These are phyloP conservation scores for Aromia moschata DNA, from an alignment of 2,888 invertebrate species.

Conservation along the genomic window DNA sequence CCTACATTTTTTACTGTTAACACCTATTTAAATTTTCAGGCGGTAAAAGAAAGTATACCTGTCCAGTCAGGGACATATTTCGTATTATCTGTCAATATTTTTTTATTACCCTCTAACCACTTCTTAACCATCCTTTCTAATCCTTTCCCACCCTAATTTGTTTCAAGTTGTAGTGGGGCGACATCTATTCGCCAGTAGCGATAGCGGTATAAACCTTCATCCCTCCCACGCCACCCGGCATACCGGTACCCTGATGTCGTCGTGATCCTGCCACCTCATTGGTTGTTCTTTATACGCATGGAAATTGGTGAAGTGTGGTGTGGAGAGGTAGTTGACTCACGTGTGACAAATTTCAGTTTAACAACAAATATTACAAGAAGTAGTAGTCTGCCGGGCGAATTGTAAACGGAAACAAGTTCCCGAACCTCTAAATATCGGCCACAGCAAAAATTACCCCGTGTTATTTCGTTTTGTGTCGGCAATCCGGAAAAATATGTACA, in stretches of 20 bases:
- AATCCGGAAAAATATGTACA: slow-evolving; percentile 42
- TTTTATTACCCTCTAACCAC: too few relatives aligned
- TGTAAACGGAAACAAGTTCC: slow-evolving; percentile 20
- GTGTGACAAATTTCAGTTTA: slow-evolving; percentile 46
- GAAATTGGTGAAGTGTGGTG: slow-evolving; percentile 32
- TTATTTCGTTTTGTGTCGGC: slow-evolving; percentile 21
- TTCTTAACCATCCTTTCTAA: too few relatives aligned
- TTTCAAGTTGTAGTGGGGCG: too few relatives aligned
- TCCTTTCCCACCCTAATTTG: too few relatives aligned
- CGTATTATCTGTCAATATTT: too few relatives aligned
- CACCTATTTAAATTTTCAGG: too few relatives aligned
- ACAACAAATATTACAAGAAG: slow-evolving; percentile 37
- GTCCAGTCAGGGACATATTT: too few relatives aligned
- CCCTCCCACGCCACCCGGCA: background rate
- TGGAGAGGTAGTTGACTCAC: slow-evolving; percentile 47
- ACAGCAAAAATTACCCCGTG: slow-evolving; percentile 18
- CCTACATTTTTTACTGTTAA: too few relatives aligned
- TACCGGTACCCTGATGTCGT: background rate
- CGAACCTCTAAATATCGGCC: slow-evolving; percentile 19
- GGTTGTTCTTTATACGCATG: too few relatives aligned
- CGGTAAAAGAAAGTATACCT: too few relatives aligned
- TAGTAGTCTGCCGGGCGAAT: slow-evolving; percentile 5
- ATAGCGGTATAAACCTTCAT: background rate
- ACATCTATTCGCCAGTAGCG: background rate
- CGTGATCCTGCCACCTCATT: background rate